A percentile compares a stretch with the other conserved stretches of the same genome.
Conservation (phyloP, 1,140 invertebrate genomes). For the Coenobita brevimanus region DNA sequence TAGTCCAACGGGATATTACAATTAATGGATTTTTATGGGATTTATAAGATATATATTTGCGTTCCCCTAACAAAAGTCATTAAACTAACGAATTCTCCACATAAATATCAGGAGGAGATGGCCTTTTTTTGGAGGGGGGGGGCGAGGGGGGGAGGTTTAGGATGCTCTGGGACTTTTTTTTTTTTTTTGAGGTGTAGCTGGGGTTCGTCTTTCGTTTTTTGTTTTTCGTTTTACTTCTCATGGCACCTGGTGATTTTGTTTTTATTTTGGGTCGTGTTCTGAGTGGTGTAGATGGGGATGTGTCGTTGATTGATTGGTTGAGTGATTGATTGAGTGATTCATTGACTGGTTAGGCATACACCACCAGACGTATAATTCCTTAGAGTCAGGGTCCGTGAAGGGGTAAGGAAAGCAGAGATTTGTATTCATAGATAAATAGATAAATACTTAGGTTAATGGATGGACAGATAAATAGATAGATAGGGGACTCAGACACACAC, state of each 20-base stretch:
- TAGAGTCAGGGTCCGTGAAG: no score
- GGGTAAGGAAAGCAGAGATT: no score
- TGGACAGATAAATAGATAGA: no score
- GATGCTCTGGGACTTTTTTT: background rate
- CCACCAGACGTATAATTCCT: no score
- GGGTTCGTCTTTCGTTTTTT: background rate
- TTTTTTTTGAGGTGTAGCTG: background rate
- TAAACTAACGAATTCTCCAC: slow-evolving; percentile 54
- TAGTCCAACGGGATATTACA: slow-evolving; percentile 26
- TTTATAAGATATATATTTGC: slow-evolving; percentile 52
- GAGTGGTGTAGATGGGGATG: no score
- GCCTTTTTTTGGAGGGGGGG: background rate
- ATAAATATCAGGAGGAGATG: slow-evolving; percentile 47
- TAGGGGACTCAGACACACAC: no score
- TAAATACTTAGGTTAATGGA: no score
- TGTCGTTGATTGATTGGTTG: no score
- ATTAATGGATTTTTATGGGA: slow-evolving; percentile 41
- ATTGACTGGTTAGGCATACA: no score
- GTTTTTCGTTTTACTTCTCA: background rate
- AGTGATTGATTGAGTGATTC: no score
- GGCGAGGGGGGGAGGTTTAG: background rate
- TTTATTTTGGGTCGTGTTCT: background rate
- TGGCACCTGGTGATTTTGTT: background rate
- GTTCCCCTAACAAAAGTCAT: slow-evolving; percentile 48
- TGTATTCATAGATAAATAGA: no score